These are phyloP conservation scores for Pseudochirops corinnae DNA, from an alignment of 2,797 vertebrate genomes.

Conservation along the genomic window DNA sequence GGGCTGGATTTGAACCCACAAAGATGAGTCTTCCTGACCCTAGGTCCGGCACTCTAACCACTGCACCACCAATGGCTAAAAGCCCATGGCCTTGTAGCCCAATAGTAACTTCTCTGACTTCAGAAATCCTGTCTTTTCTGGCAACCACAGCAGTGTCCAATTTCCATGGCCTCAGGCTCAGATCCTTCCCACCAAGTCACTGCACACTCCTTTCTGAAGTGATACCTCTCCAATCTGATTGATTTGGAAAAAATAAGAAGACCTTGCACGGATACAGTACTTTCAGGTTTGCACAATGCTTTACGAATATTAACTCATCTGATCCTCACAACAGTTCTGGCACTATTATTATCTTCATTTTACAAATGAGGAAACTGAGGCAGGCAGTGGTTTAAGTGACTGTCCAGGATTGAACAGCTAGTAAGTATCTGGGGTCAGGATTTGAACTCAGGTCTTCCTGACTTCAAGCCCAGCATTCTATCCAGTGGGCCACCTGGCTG, in stretches of 20 bases:
- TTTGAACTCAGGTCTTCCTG: too few species aligned
- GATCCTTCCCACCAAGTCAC: background rate
- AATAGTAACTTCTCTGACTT: background rate
- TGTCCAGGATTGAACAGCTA: background rate
- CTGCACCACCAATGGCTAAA: background rate
- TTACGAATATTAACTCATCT: too few species aligned
- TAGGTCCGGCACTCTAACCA: too few species aligned
- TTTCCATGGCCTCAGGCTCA: too few species aligned
- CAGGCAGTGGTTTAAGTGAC: too few species aligned
- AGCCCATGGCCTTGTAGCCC: background rate
- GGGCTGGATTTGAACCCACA: background rate
- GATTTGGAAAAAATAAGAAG: background rate
- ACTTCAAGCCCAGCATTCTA: background rate
- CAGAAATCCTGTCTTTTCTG: background rate
- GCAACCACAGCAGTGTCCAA: background rate
- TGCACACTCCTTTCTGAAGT: background rate
- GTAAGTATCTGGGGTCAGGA: too few species aligned
- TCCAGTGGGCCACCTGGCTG: background rate
- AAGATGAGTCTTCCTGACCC: background rate
- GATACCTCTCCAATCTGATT: background rate
- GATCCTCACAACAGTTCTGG: background rate
- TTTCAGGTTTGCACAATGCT: background rate
- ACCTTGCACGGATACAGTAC: background rate
- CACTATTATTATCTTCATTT: too few species aligned
- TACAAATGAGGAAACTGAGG: too few species aligned